Evolutionary conservation across 2,113 vertebrate species (phyloP), one percentile per base, ranked within the genome.

Genomic region (Xiphophorus couchianus): DNA sequence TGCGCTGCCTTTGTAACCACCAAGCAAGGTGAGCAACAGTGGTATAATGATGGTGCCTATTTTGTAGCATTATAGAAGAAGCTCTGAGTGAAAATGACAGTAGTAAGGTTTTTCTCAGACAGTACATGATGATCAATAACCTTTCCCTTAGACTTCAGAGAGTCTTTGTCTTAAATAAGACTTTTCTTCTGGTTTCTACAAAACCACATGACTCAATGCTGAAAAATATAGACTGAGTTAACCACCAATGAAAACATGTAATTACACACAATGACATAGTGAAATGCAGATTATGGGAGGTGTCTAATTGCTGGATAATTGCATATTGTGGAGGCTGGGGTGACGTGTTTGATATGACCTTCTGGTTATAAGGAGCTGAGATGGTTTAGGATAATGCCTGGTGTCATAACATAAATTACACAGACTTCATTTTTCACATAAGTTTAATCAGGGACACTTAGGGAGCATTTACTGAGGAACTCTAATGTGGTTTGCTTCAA

Each of bases 231-330:
- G 64, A n/a, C 80, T 80, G 70, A 66, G 79, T 81, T 85, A 73
- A 85, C 82, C 73, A 64, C 85, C 82, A 85, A 58, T 5, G 37
- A 74, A 84, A 89, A 88, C 76, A 80, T 86, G 76, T 65, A 87
- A 87, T 92, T 91, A 90, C 83, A 84, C 39, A 3, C 3, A 84
- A 84, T 82, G 77, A 89, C 76, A 88, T 10, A 76, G 80, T 61
- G 66, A 35, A 1, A 51, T 29, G 29, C 5, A 54, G 87, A 92
- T 89, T 86, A 87, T 71, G 54, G 73, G 73, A 87, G 77, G 80
- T 80, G 75, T 81, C 86, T 90, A 91, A 91, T 91, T 91, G 83
- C 48, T 1, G 58, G 37, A 39, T 90, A 88, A 91, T 89, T 86
- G 61, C 74, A 86, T 54, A 83, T 75, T 71, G 85, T 67, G 54